Base-by-base conservation (phyloP, 2,888 invertebrate species). In the Cantharis rufa region DNA sequence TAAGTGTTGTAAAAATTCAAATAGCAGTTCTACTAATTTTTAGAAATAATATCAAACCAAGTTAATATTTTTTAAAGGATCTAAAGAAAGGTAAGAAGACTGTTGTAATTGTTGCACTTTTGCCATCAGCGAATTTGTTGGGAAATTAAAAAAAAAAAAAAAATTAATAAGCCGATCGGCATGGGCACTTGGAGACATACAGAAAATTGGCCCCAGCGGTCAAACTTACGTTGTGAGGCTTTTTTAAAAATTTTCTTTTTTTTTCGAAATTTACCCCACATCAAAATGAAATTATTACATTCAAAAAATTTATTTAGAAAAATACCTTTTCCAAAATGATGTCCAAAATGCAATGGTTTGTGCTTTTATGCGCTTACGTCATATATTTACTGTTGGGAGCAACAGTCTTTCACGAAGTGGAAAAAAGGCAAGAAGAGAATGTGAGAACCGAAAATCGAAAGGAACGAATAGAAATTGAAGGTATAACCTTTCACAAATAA, bases 331-430 rank as follows among this genome's bases (percentile, higher is more conserved):
- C 3, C 89, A 91, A 91, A 88, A 91, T 91, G 90, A 95, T 95
- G 95, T 93, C 94, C 87, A 94, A 93, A 86, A 94, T 92, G 90
- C 94, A 95, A 89, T 92, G 94, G 91, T 90, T 94, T 80, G 92
- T 93, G 82, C 90, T 95, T 89, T 90, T 94, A 82, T 90, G 79
- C 66, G 66, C 78, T 13, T 80, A 75, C 85, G 90, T 95, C 77
- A 91, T 92, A 77, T 95, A 95, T 86, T 89, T 95, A 81, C 89
- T 95, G 83, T 91, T 96, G 77, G 96, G 96, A 10, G 96, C 96
- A n/a, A 93, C 92, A 80, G 93, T 96, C 82, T 96, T 96, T 88
- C 94, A 95, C 89, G 92, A 93, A 85, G 93, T 96, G 82, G 96
- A 96, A 89, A 92, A 93, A 84, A 91, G 91, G 32, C 88, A 93